phyloP scores from a whole-genome alignment of 1,140 invertebrate genomes.

The Neodiprion lecontei region DNA sequence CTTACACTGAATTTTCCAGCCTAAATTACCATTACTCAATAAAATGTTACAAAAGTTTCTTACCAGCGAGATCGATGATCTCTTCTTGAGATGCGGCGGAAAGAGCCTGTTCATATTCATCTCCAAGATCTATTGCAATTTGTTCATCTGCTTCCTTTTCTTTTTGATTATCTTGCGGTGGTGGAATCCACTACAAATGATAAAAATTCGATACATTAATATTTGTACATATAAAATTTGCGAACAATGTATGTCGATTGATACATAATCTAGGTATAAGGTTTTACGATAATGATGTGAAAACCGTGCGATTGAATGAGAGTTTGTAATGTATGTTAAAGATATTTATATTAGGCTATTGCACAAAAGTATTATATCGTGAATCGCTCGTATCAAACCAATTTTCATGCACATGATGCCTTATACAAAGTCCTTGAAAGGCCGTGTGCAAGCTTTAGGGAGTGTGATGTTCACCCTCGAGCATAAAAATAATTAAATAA shows the following conservation, averaged over 20 bases:
- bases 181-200: slow-evolving; percentile 79
- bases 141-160: slow-evolving; percentile 86
- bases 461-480: too few species aligned
- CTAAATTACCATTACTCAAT: too few species aligned
- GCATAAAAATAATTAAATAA: background rate
- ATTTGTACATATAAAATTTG: background rate
- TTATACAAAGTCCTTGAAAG: too few species aligned
- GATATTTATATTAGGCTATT: too few species aligned
- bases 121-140: slow-evolving; percentile 91
- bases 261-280: background rate
- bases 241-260: background rate
- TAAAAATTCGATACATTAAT: slow-evolving; percentile 24
- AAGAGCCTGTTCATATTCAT: slow-evolving; percentile 96
- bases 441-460: too few species aligned
- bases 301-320: too few species aligned
- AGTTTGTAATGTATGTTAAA: too few species aligned
- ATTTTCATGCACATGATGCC: too few species aligned
- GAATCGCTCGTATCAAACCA: too few species aligned
- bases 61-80: slow-evolving; percentile 98
- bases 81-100: slow-evolving; percentile 93
- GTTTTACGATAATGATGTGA: too few species aligned
- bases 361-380: too few species aligned
- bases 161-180: slow-evolving; percentile 80
- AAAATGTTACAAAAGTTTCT: slow-evolving; percentile 19
- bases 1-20: too few species aligned